A percentile compares a stretch with the other conserved stretches of the same genome.
Conservation (phyloP, 1,140 invertebrate species). For the Drosophila arizonae region DNA sequence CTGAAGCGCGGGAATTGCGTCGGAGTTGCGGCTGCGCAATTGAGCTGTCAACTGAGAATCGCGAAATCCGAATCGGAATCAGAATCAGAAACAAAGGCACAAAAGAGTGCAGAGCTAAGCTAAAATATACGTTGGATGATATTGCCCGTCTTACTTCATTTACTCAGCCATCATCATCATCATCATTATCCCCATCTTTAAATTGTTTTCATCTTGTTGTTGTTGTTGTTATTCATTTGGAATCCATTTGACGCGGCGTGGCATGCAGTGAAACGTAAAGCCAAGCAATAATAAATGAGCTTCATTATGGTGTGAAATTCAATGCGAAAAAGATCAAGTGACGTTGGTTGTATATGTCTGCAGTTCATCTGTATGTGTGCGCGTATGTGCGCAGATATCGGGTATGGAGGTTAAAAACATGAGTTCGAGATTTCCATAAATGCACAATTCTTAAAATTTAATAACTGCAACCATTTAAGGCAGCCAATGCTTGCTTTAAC, state of each 20-base stretch:
- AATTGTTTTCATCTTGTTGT: background rate
- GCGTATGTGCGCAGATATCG: background rate
- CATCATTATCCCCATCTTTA: constrained; percentile 9
- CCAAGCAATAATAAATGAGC: constrained; percentile 47
- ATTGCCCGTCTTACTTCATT: background rate
- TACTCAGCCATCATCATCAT: constrained; percentile 2
- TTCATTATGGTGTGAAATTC: constrained; percentile 48
- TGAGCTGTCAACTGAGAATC: constrained; percentile 53
- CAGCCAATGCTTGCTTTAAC: background rate
- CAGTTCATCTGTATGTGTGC: background rate
- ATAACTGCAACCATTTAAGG: constrained; percentile 30
- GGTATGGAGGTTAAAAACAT: constrained; percentile 3
- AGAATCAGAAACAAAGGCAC: constrained; percentile 20
- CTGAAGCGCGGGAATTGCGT: background rate
- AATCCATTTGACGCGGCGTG: constrained; percentile 18
- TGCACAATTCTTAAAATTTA: constrained; percentile 38
- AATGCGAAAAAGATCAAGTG: constrained; percentile 35
- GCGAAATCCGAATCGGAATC: constrained; percentile 12
- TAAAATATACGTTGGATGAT: background rate
- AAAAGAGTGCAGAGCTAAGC: constrained; percentile 1
- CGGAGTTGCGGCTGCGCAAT: constrained; percentile 55
- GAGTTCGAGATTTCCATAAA: constrained; percentile 40
- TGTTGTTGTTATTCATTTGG: constrained; percentile 10
- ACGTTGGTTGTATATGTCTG: constrained; percentile 1
- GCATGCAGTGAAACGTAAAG: constrained; percentile 38